Evolutionary conservation across 1,140 invertebrate species (phyloP).

Genomic region (Battus philenor): DNA sequence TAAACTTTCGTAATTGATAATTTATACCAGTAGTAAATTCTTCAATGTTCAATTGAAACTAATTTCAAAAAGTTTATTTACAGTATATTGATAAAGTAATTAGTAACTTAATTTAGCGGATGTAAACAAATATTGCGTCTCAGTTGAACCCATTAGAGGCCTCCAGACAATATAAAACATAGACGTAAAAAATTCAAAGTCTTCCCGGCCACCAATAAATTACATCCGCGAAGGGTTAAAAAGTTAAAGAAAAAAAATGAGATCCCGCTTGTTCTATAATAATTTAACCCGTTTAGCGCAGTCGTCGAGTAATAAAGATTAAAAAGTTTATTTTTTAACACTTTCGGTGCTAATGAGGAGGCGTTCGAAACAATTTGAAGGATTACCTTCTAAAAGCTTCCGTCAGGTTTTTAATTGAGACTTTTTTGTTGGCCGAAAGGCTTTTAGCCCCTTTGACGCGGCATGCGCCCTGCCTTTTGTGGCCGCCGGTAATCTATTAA

Average conservation of each 20-base stretch:
- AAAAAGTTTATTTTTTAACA: slow-evolving; percentile 76
- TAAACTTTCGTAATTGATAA: too few relatives aligned
- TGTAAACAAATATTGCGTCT: slow-evolving; percentile 27
- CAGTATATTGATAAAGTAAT: too few relatives aligned
- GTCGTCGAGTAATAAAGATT: slow-evolving; percentile 73
- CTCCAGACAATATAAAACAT: slow-evolving; percentile 40
- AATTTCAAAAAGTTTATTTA: too few relatives aligned
- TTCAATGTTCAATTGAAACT: too few relatives aligned
- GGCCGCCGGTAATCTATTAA: slow-evolving; percentile 65
- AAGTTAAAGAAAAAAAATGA: slow-evolving; percentile 49
- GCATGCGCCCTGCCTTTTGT: slow-evolving; percentile 57
- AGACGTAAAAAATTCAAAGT: slow-evolving; percentile 47
- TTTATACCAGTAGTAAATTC: too few relatives aligned
- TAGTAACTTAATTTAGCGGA: background rate
- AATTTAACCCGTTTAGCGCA: slow-evolving; percentile 73
- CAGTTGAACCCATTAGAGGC: slow-evolving; percentile 30
- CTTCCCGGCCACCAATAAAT: slow-evolving; percentile 55
- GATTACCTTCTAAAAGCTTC: slow-evolving; percentile 75
- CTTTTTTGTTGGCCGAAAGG: slow-evolving; percentile 67
- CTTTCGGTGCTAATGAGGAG: slow-evolving; percentile 73
- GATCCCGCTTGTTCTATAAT: slow-evolving; percentile 63
- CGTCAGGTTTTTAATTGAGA: slow-evolving; percentile 75
- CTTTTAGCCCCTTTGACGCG: slow-evolving; percentile 67
- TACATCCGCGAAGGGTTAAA: slow-evolving; percentile 55
- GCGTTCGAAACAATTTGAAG: slow-evolving; percentile 75